Evolutionary conservation across 2,113 vertebrate genomes (phyloP), one percentile per base, ranked within the genome.

Genomic region (Perca schrenkii): DNA sequence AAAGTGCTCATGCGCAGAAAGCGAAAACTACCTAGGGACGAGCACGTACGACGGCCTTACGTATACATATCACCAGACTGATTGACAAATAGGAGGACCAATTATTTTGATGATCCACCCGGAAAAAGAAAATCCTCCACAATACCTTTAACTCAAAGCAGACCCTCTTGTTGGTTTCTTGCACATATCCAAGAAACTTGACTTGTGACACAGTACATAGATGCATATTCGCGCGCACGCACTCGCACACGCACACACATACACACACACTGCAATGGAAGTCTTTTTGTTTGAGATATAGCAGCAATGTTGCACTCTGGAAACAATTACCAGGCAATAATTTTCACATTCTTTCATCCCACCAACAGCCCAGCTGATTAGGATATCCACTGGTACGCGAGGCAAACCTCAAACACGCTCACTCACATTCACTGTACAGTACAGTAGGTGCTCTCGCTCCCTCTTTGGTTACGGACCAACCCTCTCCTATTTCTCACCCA

Each of bases 281-380:
- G 54, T 58, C 80, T 73, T 49, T 46, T 34, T 50, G 53, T 82
- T 75, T 82, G 74, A 90, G 74, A 91, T 89, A 81, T 69, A 72
- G 80, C 74, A 88, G 69, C 50, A 31, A 56, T 77, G 50, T 87
- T 84, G 73, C 74, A 68, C 86, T 93, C 93, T 94, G 91, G 93
- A 94, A 94, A 88, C 91, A 94, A 93, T 94, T 93, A 92, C 80
- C 69, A 79, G 70, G 78, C 80, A 89, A 88, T 92, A 89, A 92
- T 94, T 87, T 85, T 87, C 87, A 86, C 88, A 93, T 94, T 91
- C 91, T 93, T 93, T 91, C 85, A 93, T 91, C 85, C 88, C 85
- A 75, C 90, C 88, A 88, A 77, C 84, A 80, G 82, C 88, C 88
- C 91, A 91, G 90, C 91, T 94, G 92, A 94, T 94, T 94, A 92